These are phyloP conservation scores for Oxyruncus cristatus DNA, from an alignment of 2,113 vertebrate genomes.

Conservation along the genomic window DNA sequence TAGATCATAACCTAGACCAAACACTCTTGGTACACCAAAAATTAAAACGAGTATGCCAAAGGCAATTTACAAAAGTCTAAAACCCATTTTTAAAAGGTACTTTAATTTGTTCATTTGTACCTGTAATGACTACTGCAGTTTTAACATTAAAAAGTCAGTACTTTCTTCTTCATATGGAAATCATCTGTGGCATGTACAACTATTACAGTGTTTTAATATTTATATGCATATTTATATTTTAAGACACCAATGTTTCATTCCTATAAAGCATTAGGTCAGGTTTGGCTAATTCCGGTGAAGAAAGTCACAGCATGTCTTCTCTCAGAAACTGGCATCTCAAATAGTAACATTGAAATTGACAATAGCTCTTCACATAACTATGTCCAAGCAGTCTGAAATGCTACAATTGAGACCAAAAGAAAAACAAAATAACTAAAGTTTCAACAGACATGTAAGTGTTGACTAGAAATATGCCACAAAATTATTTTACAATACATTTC, in stretches of 20 bases:
- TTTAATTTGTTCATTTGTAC: conserved; percentile 70
- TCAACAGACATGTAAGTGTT: conserved; percentile 61
- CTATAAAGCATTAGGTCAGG: conserved; percentile 48
- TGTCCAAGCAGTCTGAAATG: conserved; percentile 59
- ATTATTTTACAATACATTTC: conserved; percentile 81
- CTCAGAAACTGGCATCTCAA: conserved; percentile 67
- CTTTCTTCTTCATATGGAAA: conserved; percentile 43
- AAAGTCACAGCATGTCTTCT: conserved; percentile 42
- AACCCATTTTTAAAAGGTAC: conserved; percentile 62
- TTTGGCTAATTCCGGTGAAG: conserved; percentile 58
- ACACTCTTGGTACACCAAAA: conserved; percentile 5
- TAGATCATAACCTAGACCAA: background rate
- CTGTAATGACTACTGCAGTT: conserved; percentile 54
- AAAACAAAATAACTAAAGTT: conserved; percentile 55
- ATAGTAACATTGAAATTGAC: conserved; percentile 50
- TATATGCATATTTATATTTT: background rate
- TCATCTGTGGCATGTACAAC: conserved; percentile 53
- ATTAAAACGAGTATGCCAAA: conserved; percentile 2
- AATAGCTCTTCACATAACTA: conserved; percentile 42
- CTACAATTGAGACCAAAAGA: conserved; percentile 73
- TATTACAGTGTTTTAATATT: conserved; percentile 46
- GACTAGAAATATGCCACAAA: conserved; percentile 78
- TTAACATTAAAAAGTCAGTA: conserved; percentile 65
- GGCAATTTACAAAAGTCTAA: conserved; percentile 61
- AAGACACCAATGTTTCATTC: conserved; percentile 45